These are phyloP conservation scores for Ammodytes marinus DNA, from an alignment of 2,113 vertebrate genomes.

Conservation along the genomic window DNA sequence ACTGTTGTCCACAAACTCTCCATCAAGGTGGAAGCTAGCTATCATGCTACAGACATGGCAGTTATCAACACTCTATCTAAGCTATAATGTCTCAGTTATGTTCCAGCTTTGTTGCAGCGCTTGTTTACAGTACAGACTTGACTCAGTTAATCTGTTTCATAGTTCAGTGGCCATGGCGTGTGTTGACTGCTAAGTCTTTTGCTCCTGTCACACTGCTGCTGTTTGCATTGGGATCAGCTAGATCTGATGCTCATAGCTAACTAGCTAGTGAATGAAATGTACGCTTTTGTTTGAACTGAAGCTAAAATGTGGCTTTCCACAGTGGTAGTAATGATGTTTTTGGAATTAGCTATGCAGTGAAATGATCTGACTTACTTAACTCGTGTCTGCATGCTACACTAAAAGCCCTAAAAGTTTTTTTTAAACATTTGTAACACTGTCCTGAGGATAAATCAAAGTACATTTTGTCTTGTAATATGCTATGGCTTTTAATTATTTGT, in stretches of 20 bases:
- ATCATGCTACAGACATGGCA: not conserved
- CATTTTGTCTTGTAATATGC: slow-evolving; percentile 1
- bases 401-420: too few relatives aligned
- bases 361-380: not conserved
- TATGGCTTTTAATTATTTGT: slow-evolving; percentile 7
- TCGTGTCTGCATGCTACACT: not conserved
- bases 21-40: not conserved
- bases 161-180: too few relatives aligned
- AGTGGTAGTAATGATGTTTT: not conserved
- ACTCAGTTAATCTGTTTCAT: not conserved
- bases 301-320: not conserved
- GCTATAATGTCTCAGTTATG: not conserved
- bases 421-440: too few relatives aligned
- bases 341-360: too few relatives aligned
- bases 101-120: not conserved
- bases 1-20: too few relatives aligned
- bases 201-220: not conserved
- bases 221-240: not conserved
- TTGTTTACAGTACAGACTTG: not conserved
- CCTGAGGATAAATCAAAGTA: too few relatives aligned
- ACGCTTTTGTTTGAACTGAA: not conserved
- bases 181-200: not conserved
- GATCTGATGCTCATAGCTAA: not conserved
- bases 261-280: not conserved
- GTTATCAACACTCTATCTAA: not conserved